Evolutionary conservation across 2,113 vertebrate species (phyloP), one percentile per base, ranked within the genome.

Genomic region (Podarcis muralis): DNA sequence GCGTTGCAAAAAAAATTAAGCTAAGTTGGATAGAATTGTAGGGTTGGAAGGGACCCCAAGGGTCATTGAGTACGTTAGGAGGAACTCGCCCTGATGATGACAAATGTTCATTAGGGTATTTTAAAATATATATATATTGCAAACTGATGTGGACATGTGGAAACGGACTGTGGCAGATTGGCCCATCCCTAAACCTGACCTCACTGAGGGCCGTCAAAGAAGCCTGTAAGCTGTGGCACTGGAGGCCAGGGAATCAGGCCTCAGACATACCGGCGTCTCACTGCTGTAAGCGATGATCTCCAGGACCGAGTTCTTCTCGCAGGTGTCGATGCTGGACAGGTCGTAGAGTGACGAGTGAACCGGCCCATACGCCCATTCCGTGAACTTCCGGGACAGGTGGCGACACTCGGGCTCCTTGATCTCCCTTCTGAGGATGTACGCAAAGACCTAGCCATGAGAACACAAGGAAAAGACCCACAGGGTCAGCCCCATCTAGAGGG

Each of bases 351-450:
- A 99, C n/a, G 98, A 97, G 88, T 98, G 98, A 85, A 99, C 98
- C 0, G 99, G 99, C 76, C 99, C 99, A 0, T 99, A 99, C 32
- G 98, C 98, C 99, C 99, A 99, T 95, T 99, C 99, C 0, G 98
- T 99, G 96, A 99, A 99, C 96, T 99, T 99, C 68, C 98, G 97
- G 27, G 99, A 99, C 93, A 99, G 95, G 87, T 99, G 98, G 85
- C 98, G 98, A 88, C 96, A 98, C 88, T 98, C 94, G 0, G 95
- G 95, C 20, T 98, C 97, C 1, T 97, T 96, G 87, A 99, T 98
- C 94, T 99, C 98, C 53, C 98, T 97, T 92, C 97, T 96, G 74
- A 99, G 96, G 87, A 99, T 99, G 94, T 99, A 98, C 75, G 97
- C 97, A 88, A 98, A 96, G 88, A 97, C 97, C 97, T 97, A 89